Conservation (phyloP, 1,140 invertebrate species). For the Riptortus pedestris region DNA sequence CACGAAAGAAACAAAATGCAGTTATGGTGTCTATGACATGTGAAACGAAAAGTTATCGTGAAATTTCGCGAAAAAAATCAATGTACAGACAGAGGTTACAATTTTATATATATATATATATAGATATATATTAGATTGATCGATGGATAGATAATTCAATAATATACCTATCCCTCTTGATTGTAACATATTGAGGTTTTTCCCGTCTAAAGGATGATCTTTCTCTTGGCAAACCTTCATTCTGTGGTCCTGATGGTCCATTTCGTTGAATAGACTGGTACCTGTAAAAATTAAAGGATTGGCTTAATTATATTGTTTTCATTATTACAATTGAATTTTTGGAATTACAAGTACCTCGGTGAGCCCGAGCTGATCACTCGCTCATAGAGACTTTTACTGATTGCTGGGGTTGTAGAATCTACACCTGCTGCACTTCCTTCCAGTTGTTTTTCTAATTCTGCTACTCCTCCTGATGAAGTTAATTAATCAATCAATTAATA, state of each 20-base stretch:
- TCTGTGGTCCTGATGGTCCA: constrained; percentile 50
- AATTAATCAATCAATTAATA: no score
- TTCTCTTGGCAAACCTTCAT: constrained; percentile 48
- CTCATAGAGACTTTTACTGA: constrained; percentile 61
- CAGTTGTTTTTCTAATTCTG: constrained; percentile 68
- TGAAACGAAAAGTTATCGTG: background rate
- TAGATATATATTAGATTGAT: background rate
- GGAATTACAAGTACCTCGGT: background rate
- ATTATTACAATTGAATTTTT: no score
- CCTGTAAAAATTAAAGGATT: constrained; percentile 26
- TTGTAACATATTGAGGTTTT: constrained; percentile 50
- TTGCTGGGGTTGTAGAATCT: constrained; percentile 44
- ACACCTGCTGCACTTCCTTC: constrained; percentile 38
- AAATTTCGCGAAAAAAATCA: background rate
- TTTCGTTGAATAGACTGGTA: constrained; percentile 32
- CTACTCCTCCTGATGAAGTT: constrained; percentile 51
- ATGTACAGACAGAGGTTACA: background rate
- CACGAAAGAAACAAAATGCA: background rate
- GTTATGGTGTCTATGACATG: background rate
- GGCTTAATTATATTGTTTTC: no score
- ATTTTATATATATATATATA: background rate
- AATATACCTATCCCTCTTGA: constrained; percentile 33
- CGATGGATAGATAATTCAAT: background rate
- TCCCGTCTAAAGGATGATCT: constrained; percentile 38
- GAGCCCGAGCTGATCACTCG: constrained; percentile 28